These are phyloP conservation scores for Amphipyra tragopoginis DNA, from an alignment of 2,888 invertebrate genomes.

Conservation along the genomic window DNA sequence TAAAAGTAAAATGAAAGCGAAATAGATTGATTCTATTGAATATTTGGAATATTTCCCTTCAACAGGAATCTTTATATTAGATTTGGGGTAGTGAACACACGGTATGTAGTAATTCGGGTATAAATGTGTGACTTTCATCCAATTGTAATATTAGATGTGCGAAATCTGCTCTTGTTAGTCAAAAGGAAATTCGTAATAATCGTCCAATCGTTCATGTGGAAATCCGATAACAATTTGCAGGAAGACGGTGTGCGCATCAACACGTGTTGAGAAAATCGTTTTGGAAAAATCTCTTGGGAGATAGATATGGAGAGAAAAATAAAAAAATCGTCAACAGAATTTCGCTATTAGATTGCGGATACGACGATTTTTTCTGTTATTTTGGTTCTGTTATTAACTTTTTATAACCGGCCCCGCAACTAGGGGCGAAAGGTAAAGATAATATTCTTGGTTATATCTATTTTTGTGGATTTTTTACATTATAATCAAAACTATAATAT, in stretches of 20 bases:
- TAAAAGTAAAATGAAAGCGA: slow-evolving; percentile 4
- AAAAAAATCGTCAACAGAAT: not conserved
- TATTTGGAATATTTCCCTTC: slow-evolving; percentile 6
- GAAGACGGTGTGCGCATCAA: slow-evolving; percentile 19
- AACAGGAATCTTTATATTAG: slow-evolving; percentile 22
- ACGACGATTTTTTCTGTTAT: no score
- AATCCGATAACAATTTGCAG: slow-evolving; percentile 46
- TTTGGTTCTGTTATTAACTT: no score
- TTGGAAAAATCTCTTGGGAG: slow-evolving; percentile 15
- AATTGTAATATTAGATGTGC: slow-evolving; percentile 38
- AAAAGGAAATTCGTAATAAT: slow-evolving; percentile 50
- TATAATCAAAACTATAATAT: no score
- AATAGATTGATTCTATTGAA: slow-evolving; percentile 9
- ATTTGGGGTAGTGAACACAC: slow-evolving; percentile 28
- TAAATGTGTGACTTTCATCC: slow-evolving; percentile 30
- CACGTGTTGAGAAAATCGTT: slow-evolving; percentile 34
- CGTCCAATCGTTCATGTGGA: slow-evolving; percentile 44
- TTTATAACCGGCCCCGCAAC: no score
- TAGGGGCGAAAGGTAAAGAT: no score
- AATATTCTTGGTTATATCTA: no score
- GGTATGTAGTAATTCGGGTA: slow-evolving; percentile 39
- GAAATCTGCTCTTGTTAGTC: slow-evolving; percentile 28
- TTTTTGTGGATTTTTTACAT: no score
- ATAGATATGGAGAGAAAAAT: slow-evolving; percentile 14
- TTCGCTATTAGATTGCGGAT: no score